These are phyloP conservation scores for Anguilla obscura DNA, from an alignment of 2,797 vertebrate species.

Conservation along the genomic window DNA sequence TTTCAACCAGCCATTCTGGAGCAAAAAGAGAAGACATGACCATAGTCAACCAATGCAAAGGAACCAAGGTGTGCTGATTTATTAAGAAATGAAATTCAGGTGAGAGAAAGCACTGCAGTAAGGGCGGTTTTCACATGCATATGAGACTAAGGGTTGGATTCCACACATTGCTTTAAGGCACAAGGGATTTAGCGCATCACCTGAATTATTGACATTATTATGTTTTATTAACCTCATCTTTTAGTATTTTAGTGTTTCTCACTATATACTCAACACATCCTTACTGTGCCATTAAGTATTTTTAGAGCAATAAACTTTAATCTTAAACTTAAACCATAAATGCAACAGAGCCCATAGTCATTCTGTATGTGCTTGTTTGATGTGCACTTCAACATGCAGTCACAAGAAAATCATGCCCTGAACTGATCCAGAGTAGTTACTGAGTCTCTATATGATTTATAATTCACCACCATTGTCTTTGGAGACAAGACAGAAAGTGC, in stretches of 20 bases:
- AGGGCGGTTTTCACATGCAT: background rate
- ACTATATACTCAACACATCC: background rate
- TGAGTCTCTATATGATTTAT: no score
- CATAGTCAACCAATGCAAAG: background rate
- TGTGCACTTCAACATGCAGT: background rate
- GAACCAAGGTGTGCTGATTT: background rate
- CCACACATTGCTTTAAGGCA: background rate
- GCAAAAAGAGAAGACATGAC: constrained; percentile 34
- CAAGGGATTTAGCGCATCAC: background rate
- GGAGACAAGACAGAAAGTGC: no score
- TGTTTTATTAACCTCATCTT: background rate
- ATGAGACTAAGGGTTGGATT: background rate
- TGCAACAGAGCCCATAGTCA: background rate
- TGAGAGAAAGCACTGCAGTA: background rate
- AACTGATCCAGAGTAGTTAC: no score
- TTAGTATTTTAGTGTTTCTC: background rate
- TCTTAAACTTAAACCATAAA: background rate
- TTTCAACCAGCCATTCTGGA: constrained; percentile 73
- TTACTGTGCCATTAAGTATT: background rate
- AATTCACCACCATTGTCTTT: no score
- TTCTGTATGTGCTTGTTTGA: background rate
- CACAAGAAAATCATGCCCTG: background rate
- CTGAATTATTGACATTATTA: background rate
- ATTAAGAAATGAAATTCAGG: background rate
- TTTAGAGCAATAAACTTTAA: background rate